Percentiles rank a stretch among this genome's conserved stretches.
phyloP scores from a whole-genome alignment of 37 sponge, comb jelly and placozoan species.

The Tethya wilhelma region DNA sequence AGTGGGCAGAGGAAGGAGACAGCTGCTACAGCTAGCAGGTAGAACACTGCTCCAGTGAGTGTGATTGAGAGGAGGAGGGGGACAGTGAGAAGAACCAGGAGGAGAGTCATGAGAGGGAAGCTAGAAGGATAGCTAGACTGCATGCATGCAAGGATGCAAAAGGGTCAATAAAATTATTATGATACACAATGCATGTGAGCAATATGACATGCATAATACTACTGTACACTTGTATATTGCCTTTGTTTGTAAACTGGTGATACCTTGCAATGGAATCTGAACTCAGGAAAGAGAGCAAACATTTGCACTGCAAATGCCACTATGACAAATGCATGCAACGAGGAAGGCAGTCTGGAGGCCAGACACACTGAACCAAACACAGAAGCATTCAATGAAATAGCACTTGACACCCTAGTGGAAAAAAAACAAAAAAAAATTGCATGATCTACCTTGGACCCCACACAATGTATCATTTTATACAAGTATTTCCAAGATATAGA shows the following conservation, averaged over 20 bases:
- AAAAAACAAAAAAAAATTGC: background rate
- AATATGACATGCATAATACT: too few relatives aligned
- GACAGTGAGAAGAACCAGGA: background rate
- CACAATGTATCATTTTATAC: background rate
- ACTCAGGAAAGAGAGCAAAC: slow-evolving; percentile 69
- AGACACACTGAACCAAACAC: slow-evolving; percentile 89
- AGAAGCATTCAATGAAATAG: slow-evolving; percentile 90
- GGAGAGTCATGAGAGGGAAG: slow-evolving; percentile 3
- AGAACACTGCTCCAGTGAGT: slow-evolving; percentile 26
- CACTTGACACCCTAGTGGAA: slow-evolving; percentile 55
- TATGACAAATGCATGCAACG: slow-evolving; percentile 62
- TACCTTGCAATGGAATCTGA: slow-evolving; percentile 40
- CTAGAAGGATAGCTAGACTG: background rate
- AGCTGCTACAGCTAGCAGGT: slow-evolving; percentile 12
- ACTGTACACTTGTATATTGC: background rate
- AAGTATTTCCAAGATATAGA: slow-evolving; percentile 1
- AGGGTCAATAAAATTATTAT: background rate
- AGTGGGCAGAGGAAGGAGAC: slow-evolving; percentile 59
- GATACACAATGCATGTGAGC: background rate
- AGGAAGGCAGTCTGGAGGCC: slow-evolving; percentile 80
- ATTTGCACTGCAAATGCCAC: slow-evolving; percentile 68
- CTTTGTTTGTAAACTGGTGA: background rate
- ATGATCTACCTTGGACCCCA: too few relatives aligned
- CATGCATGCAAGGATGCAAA: too few relatives aligned
- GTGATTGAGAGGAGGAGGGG: slow-evolving; percentile 9